phyloP scores from a whole-genome alignment of 37 sponge, comb jelly and placozoan species.

The Ianthella basta region DNA sequence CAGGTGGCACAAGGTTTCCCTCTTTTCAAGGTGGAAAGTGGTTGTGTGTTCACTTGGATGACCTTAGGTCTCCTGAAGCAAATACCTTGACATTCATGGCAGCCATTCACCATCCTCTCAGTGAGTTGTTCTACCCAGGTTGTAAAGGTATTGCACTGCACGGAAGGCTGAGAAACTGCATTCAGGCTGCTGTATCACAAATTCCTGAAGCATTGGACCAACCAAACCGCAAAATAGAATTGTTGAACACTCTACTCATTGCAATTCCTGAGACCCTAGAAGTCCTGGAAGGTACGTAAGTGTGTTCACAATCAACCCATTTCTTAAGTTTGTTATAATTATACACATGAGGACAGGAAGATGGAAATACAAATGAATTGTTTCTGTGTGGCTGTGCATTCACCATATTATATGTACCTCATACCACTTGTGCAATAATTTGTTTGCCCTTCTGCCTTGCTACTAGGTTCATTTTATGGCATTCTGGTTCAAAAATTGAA shows the following conservation, averaged over 20 bases:
- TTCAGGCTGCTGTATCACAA: neutral
- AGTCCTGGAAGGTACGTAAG: too few relatives aligned
- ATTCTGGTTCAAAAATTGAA: constrained; percentile 49
- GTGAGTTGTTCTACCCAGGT: constrained; percentile 60
- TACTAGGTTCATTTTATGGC: constrained; percentile 33
- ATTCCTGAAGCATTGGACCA: neutral
- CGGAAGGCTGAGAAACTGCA: neutral
- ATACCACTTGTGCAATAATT: too few relatives aligned
- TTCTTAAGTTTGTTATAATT: too few relatives aligned
- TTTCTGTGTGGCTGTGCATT: too few relatives aligned
- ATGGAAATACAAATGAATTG: too few relatives aligned
- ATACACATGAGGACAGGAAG: too few relatives aligned
- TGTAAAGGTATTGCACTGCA: neutral
- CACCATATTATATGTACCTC: too few relatives aligned
- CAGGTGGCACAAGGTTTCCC: constrained; percentile 48
- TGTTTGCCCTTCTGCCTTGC: too few relatives aligned
- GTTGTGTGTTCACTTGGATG: constrained; percentile 79
- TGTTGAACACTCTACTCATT: too few relatives aligned
- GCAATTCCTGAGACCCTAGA: too few relatives aligned
- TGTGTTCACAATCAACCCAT: too few relatives aligned
- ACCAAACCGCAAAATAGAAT: too few relatives aligned
- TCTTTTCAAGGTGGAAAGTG: constrained; percentile 81
- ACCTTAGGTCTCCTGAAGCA: constrained; percentile 51
- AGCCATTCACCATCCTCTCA: constrained; percentile 52
- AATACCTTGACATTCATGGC: constrained; percentile 29